Conservation (phyloP, 1,140 invertebrate genomes). For the Yoshiicerus persimilis region DNA sequence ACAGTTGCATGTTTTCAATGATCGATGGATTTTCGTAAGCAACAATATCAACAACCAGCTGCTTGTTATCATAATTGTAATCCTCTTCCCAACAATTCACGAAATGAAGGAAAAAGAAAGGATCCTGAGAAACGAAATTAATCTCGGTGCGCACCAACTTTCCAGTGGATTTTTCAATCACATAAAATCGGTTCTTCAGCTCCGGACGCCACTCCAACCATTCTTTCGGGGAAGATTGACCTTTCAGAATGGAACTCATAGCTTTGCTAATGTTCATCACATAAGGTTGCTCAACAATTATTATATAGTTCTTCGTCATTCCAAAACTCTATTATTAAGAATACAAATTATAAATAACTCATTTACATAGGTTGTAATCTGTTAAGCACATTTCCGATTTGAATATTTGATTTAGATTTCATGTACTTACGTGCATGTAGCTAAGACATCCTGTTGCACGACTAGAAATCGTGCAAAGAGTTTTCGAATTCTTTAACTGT, state of each 20-base stretch:
- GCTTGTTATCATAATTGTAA: slow-evolving; percentile 59
- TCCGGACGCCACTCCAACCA: slow-evolving; percentile 56
- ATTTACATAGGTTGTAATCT: background rate
- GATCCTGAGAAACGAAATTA: slow-evolving; percentile 41
- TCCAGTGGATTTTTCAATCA: slow-evolving; percentile 33
- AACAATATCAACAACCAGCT: slow-evolving; percentile 43
- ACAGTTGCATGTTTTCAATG: slow-evolving; percentile 28
- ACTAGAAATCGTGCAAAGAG: slow-evolving; percentile 16
- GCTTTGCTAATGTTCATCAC: slow-evolving; percentile 50
- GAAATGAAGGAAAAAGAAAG: slow-evolving; percentile 42
- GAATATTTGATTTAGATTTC: background rate
- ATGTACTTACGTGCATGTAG: slow-evolving; percentile 27
- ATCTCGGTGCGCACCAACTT: slow-evolving; percentile 49
- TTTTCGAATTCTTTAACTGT: slow-evolving; percentile 29
- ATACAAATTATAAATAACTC: background rate
- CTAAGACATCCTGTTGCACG: background rate
- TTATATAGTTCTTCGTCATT: slow-evolving; percentile 33
- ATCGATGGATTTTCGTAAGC: slow-evolving; percentile 25
- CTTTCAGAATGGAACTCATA: slow-evolving; percentile 54
- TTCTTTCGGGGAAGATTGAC: slow-evolving; percentile 54
- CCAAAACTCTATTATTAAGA: slow-evolving; percentile 11
- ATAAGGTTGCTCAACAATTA: slow-evolving; percentile 42
- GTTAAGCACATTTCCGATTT: background rate
- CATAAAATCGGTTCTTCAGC: slow-evolving; percentile 37
- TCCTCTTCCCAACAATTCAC: slow-evolving; percentile 50